Evolutionary conservation across 2,797 vertebrate genomes (phyloP), one percentile per base, ranked within the genome.

Genomic region (Leptoclinus maculatus): DNA sequence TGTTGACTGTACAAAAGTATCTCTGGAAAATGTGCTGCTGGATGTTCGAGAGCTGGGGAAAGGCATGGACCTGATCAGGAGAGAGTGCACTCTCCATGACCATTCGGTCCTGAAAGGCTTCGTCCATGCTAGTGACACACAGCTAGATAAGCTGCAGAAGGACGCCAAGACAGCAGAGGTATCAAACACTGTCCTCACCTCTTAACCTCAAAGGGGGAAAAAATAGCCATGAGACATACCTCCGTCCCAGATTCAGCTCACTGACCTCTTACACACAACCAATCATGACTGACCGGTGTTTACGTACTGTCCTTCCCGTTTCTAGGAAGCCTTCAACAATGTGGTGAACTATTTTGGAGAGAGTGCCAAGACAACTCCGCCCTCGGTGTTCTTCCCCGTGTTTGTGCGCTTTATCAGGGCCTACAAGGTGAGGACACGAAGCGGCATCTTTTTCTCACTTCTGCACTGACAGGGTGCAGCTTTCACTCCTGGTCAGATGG

Each of bases 311-410:
- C 53, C 66, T 74, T 78, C 72, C 83, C 71, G 32, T 75, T 88
- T 90, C 74, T 94, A 99, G 98, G 98, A 99, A 82, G 97, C 98
- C 86, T 99, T 97, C 87, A 97, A 96, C 92, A 96, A 96, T 1
- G 98, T 99, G 88, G 97, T 99, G 83, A 95, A 96, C 90, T 99
- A 97, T 94, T 99, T 99, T 0, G 98, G 98, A 0, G 98, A 99
- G 94, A 98, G 96, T 77, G 93, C 97, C 90, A 99, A 99, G 95
- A 98, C 97, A 0, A 97, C 97, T 36, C 98, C 98, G 2, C 98
- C 98, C 2, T 97, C 98, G 0, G 97, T 99, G 23, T 99, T 99
- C 95, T 99, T 99, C 95, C 98, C 98, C 0, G 97, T 99, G 76
- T 98, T 99, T 51, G 98, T 97, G 74, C 96, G 98, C 14, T 99